Evolutionary conservation across 2,888 invertebrate genomes (phyloP).

Genomic region (Cheilosia scutellata): DNA sequence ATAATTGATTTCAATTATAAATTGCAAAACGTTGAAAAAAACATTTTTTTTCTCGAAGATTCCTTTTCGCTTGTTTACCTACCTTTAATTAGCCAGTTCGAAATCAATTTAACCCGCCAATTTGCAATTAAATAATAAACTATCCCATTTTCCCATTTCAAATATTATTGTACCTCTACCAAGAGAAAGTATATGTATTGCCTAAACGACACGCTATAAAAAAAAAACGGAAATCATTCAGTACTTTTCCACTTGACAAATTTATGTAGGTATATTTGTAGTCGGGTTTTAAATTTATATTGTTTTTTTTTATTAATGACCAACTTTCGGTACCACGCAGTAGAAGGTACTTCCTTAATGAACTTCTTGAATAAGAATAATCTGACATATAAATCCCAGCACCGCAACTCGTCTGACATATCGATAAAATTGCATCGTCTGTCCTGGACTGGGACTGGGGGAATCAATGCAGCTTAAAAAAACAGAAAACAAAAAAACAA

Average conservation of each 20-base stretch:
- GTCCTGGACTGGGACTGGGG: not conserved
- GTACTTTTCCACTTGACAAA: conserved; percentile 43
- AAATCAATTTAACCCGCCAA: not conserved
- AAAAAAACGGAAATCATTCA: conserved; percentile 25
- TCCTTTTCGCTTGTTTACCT: too few species aligned
- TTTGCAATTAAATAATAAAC: not conserved
- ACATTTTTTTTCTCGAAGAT: too few species aligned
- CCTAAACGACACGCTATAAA: not conserved
- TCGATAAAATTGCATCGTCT: conserved; percentile 39
- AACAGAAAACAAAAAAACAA: conserved; percentile 11
- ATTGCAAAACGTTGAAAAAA: too few species aligned
- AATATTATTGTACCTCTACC: not conserved
- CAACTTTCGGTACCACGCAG: conserved; percentile 71
- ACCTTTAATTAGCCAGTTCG: not conserved
- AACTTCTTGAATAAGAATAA: conserved; percentile 67
- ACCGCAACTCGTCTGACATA: conserved; percentile 37
- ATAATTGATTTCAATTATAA: too few species aligned
- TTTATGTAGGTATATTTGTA: conserved; percentile 6
- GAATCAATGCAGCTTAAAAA: conserved; percentile 8
- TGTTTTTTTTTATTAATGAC: conserved; percentile 35
- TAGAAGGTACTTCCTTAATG: conserved; percentile 60
- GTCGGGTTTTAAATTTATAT: not conserved
- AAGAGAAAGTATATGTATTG: conserved; percentile 51
- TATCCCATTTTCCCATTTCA: not conserved
- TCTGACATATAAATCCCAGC: conserved; percentile 60